Evolutionary conservation across 2,888 invertebrate species (phyloP).

Genomic region (Penaeus monodon): DNA sequence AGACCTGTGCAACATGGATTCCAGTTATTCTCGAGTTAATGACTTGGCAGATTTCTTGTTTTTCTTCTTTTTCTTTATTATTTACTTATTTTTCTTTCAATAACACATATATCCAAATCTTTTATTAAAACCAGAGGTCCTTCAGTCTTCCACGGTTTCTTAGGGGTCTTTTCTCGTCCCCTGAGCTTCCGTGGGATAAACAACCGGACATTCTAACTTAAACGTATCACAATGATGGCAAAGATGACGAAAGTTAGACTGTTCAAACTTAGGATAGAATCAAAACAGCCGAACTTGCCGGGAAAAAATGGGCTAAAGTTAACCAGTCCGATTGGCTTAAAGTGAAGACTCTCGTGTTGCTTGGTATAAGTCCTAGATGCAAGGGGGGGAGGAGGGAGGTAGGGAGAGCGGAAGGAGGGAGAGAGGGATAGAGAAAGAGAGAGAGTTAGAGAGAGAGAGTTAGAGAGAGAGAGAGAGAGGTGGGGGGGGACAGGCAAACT

Average conservation of each 20-base stretch:
- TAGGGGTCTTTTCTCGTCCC: too few species aligned
- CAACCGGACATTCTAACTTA: constrained; percentile 19
- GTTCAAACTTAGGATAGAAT: constrained; percentile 52
- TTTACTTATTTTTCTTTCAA: too few species aligned
- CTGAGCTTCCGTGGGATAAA: constrained; percentile 26
- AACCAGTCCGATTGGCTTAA: constrained; percentile 37
- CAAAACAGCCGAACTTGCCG: constrained; percentile 50
- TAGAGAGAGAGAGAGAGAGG: background rate
- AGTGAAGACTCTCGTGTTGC: constrained; percentile 18
- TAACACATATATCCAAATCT: too few species aligned
- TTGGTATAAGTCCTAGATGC: too few species aligned
- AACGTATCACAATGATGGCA: constrained; percentile 34
- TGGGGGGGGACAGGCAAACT: background rate
- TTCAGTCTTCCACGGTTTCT: too few species aligned
- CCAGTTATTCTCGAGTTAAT: too few species aligned
- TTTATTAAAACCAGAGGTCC: too few species aligned
- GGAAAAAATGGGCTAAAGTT: constrained; percentile 31
- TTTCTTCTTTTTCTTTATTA: too few species aligned
- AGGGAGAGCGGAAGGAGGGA: constrained; percentile 19
- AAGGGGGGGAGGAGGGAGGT: background rate
- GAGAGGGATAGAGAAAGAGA: background rate
- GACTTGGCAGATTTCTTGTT: too few species aligned
- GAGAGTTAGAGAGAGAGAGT: constrained; percentile 18
- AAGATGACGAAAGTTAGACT: constrained; percentile 42
- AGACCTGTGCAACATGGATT: too few species aligned